These are phyloP conservation scores for Nephrocerus scutellatus DNA, from an alignment of 2,888 invertebrate genomes.

Conservation along the genomic window DNA sequence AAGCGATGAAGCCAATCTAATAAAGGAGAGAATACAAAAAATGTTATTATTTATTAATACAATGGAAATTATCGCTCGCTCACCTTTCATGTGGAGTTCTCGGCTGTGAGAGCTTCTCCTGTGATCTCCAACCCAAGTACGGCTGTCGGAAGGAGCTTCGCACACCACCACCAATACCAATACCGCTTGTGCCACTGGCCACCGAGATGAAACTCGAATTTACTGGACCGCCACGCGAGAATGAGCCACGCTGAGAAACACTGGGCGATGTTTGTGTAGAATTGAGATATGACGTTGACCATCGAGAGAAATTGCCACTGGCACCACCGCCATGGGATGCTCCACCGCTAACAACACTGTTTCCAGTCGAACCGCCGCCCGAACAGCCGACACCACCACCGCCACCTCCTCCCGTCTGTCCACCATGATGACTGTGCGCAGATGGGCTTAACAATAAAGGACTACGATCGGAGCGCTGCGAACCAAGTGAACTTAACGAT, in stretches of 20 bases:
- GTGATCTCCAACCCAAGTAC: conserved; percentile 83
- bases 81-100: conserved; percentile 79
- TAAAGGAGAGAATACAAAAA: conserved; percentile 52
- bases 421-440: conserved; percentile 48
- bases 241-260: conserved; percentile 65
- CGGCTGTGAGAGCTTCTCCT: conserved; percentile 72
- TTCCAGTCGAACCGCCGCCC: conserved; percentile 9
- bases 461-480: conserved; percentile 47
- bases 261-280: conserved; percentile 68
- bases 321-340: conserved; percentile 19
- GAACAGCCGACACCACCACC: conserved; percentile 16
- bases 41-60: not conserved
- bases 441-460: conserved; percentile 47
- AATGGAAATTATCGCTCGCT: conserved; percentile 11
- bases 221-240: conserved; percentile 53
- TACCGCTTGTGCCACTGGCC: conserved; percentile 59
- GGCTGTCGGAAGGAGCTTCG: conserved; percentile 70
- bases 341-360: conserved; percentile 14
- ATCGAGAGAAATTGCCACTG: conserved; percentile 48
- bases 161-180: conserved; percentile 44
- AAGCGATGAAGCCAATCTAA: conserved; percentile 61
- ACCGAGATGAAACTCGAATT: conserved; percentile 52
- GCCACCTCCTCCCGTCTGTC: conserved; percentile 32
- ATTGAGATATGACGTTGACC: conserved; percentile 70
- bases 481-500: conserved; percentile 69